Evolutionary conservation across 2,888 invertebrate species (phyloP), one percentile per base, ranked within the genome.

Genomic region (Globia sparganii): DNA sequence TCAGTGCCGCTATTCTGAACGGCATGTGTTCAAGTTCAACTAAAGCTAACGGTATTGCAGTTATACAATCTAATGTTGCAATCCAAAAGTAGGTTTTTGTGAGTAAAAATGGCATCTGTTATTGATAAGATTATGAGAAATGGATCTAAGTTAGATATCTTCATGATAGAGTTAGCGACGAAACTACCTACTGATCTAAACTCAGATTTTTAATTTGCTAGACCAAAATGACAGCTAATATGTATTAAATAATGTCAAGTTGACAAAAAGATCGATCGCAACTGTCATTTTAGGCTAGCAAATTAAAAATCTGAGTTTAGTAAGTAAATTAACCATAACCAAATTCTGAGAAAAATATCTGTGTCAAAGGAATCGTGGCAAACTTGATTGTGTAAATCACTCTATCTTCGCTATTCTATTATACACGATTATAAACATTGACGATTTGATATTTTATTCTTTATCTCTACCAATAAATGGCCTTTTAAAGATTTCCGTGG

Each of bases 41-140:
- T 68, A 28, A 77, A 68, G 31, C 37, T 78, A 81, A 78, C 79
- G 73, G 79, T 58, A 70, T 66, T 56, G 9, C 21, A 69, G 53
- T 40, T 56, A 61, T 25, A 66, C 53, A 64, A 65, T 65, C 37
- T 62, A 31, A 43, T 31, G 8, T 68, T 64, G n/a, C 31, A n/a
- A 31, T 31, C 21, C 49, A 62, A 84, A 68, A 62, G 28, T 62
- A 67, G 13, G 13, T 4, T 40, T 72, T 31, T 15, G n/a, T 8
- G 21, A 34, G 59, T 53, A 9, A 58, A 43, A 78, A 15, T 46
- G 34, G 15, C 11, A 69, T 40, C 18, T 13, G 8, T 3, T 64
- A 53, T 46, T 34, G n/a, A 28, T 40, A 37, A 25, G 0, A 66
- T 31, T 15, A 46, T 13, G 25, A 49, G 4, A 28, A 25, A 69